Evolutionary conservation across 2,113 vertebrate genomes (phyloP), one percentile per base, ranked within the genome.

Genomic region (Potamarius usumacintae): DNA sequence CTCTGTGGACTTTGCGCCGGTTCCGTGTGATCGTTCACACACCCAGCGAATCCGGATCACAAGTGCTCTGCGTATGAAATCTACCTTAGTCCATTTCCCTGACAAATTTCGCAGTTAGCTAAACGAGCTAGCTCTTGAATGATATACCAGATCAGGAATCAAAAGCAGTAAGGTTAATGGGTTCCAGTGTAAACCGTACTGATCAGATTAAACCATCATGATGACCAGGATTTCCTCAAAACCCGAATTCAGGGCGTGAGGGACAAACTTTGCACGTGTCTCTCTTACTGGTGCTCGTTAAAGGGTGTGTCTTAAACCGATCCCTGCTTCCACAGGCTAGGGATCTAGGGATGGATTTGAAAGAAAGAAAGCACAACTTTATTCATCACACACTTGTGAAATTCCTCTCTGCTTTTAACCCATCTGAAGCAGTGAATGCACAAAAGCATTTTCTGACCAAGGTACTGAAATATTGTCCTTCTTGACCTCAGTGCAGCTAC

Each of bases 281-380:
- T 65, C 14, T 80, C 63, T 65, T 50, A 76, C 42, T 18, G 2
- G 72, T 92, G 91, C 22, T 92, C 91, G 93, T 93, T 89, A 89
- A 6, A n/a, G 85, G 84, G 55, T 60, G 84, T 53, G 84, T 85
- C 84, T 48, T 55, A 76, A 85, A 76, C 62, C 84, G 30, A 48
- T 20, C 4, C 30, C 6, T 1, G 53, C 14, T 20, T 27, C 50
- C 17, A 7, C 30, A 14, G 11, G 5, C 79, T 42, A 81, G 25
- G 12, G 53, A 11, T 57, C 22, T 53, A 30, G 27, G 14, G 14
- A 18, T 18, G 53, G 7, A 22, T 50, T 76, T 48, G 12, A n/a
- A 42, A 42, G 42, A 42, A 42, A 42, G 42, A 42, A 42, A 42
- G 42, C 4, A 42, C 4, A 42, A 42, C 42, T 42, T 42, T 42